These are phyloP conservation scores for Hyalella azteca DNA, from an alignment of 2,888 invertebrate species.

Conservation along the genomic window DNA sequence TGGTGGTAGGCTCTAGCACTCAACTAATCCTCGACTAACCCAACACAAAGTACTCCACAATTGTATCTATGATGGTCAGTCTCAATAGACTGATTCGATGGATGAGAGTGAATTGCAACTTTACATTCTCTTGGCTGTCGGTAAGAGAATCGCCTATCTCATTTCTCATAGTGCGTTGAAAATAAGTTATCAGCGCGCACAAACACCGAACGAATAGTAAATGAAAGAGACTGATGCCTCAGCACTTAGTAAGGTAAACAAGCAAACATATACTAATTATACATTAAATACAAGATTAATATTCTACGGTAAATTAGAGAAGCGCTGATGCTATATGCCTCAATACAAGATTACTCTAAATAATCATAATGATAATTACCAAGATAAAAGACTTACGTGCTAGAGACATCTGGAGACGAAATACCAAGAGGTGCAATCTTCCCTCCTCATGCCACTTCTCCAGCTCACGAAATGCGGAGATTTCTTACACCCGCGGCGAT, in stretches of 20 bases:
- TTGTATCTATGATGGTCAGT: slow-evolving; percentile 26
- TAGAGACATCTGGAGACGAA: slow-evolving; percentile 47
- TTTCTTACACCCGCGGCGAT: too few relatives aligned
- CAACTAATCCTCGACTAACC: slow-evolving; percentile 24
- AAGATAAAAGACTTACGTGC: slow-evolving; percentile 56
- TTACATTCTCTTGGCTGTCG: background rate
- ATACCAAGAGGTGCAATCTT: background rate
- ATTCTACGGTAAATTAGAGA: slow-evolving; percentile 58
- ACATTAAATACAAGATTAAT: slow-evolving; percentile 59
- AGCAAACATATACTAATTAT: slow-evolving; percentile 58
- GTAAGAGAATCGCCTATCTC: slow-evolving; percentile 11
- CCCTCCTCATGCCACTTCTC: background rate
- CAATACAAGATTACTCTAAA: slow-evolving; percentile 56
- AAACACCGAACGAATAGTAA: slow-evolving; percentile 60
- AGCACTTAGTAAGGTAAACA: slow-evolving; percentile 56
- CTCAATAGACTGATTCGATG: slow-evolving; percentile 30
- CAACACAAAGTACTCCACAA: slow-evolving; percentile 25
- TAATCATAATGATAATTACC: slow-evolving; percentile 57
- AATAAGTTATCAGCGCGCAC: slow-evolving; percentile 30
- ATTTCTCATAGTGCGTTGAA: slow-evolving; percentile 27
- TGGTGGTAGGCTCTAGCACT: slow-evolving; percentile 33
- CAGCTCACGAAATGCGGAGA: background rate
- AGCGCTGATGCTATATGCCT: slow-evolving; percentile 58
- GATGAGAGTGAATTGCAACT: slow-evolving; percentile 26
- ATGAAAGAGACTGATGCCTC: slow-evolving; percentile 60